Conservation (phyloP, 2,113 vertebrate species). For the Pelmatolapia mariae region DNA sequence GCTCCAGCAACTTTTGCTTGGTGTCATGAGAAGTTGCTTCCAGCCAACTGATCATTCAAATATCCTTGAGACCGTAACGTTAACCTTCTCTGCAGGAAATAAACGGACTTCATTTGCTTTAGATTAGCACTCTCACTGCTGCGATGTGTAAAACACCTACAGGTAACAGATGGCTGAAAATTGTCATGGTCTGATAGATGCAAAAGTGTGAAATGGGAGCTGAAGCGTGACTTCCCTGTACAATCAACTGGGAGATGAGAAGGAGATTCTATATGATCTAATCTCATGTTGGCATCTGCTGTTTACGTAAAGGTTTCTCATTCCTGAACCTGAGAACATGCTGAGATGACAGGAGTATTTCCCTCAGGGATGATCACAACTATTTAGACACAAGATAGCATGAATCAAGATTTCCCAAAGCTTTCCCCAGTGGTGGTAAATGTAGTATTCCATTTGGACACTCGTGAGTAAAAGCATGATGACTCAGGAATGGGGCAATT, state of each 20-base stretch:
- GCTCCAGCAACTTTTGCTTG: conserved; percentile 3
- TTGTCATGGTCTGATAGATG: not conserved
- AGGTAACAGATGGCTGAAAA: conserved; percentile 38
- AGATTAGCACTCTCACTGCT: not conserved
- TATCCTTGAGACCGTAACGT: not conserved
- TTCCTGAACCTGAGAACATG: not conserved
- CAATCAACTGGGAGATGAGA: not conserved
- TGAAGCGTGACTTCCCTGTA: not conserved
- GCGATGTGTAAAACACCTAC: not conserved
- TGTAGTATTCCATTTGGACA: conserved; percentile 31
- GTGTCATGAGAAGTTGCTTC: not conserved
- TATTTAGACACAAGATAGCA: not conserved
- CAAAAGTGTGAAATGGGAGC: conserved; percentile 4
- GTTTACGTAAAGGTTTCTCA: not conserved
- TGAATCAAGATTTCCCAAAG: not conserved
- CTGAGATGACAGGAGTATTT: not conserved
- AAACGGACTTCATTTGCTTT: not conserved
- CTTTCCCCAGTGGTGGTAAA: conserved; percentile 15
- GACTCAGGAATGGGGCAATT: conserved; percentile 26
- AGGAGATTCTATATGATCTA: not conserved
- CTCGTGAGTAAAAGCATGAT: conserved; percentile 7
- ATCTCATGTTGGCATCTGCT: conserved; percentile 6
- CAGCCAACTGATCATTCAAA: not conserved
- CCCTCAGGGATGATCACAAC: not conserved
- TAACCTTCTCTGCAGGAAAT: not conserved